Percentiles rank a stretch among this genome's conserved stretches.
phyloP scores from a whole-genome alignment of 2,113 vertebrate species.

The Enhydra lutris region DNA sequence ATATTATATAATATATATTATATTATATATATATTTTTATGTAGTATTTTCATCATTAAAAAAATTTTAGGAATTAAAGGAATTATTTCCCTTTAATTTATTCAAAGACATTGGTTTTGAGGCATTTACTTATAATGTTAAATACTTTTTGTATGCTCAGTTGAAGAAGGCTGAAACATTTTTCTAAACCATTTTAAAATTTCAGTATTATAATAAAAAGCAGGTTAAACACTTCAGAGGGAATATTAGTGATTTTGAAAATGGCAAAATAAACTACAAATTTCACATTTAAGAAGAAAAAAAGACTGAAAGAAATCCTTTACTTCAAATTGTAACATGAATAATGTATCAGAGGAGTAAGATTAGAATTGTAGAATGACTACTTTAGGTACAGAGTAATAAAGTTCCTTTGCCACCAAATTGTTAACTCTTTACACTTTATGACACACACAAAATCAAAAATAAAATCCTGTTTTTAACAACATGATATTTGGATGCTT shows the following conservation, averaged over 20 bases:
- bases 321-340: not conserved
- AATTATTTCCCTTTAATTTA: not conserved
- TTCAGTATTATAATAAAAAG: not conserved
- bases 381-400: not conserved
- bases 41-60: not conserved
- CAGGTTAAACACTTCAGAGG: not conserved
- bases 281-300: not conserved
- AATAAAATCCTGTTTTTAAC: not conserved
- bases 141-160: not conserved
- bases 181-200: not conserved
- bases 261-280: not conserved
- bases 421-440: not conserved
- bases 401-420: not conserved
- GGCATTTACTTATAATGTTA: not conserved
- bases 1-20: not conserved
- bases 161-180: not conserved
- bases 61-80: slow-evolving; percentile 10
- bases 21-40: not conserved
- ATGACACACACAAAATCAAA: not conserved
- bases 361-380: not conserved
- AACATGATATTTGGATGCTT: not conserved
- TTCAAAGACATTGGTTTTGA: not conserved
- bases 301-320: not conserved
- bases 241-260: not conserved
- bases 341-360: not conserved